These are phyloP conservation scores for Endomychus coccineus DNA, from an alignment of 2,888 invertebrate genomes.

Conservation along the genomic window DNA sequence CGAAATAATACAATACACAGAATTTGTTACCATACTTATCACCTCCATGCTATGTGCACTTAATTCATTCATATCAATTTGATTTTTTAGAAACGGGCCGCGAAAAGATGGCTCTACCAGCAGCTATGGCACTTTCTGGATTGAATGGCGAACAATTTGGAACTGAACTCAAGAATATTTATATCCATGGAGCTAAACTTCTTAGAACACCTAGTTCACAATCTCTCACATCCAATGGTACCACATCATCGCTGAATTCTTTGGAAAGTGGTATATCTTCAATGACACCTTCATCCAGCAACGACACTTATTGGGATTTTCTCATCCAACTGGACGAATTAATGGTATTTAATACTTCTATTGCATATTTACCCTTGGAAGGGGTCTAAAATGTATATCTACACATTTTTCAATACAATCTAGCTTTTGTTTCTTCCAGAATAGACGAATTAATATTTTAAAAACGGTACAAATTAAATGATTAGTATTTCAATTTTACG, in stretches of 20 bases:
- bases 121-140: conserved; percentile 25
- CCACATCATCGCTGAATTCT: conserved; percentile 7
- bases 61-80: too few relatives aligned
- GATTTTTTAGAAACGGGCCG: too few relatives aligned
- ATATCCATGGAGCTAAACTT: conserved; percentile 20
- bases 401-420: too few relatives aligned
- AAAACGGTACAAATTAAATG: too few relatives aligned
- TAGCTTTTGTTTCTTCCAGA: too few relatives aligned
- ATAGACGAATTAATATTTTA: too few relatives aligned
- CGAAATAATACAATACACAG: too few relatives aligned
- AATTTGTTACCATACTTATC: too few relatives aligned
- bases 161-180: conserved; percentile 17
- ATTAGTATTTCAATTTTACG: too few relatives aligned
- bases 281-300: conserved; percentile 9
- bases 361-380: not conserved
- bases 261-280: conserved; percentile 20
- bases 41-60: too few relatives aligned
- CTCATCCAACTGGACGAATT: conserved; percentile 17
- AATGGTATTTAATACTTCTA: conserved; percentile 11
- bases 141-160: conserved; percentile 20
- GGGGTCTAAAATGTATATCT: not conserved
- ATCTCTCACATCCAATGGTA: conserved; percentile 10
- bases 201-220: conserved; percentile 18
- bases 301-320: conserved; percentile 19
- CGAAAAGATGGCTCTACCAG: conserved; percentile 26